Percentiles rank a stretch among this genome's conserved stretches.
phyloP scores from a whole-genome alignment of 1,140 invertebrate species.

The Drosophila saltans region DNA sequence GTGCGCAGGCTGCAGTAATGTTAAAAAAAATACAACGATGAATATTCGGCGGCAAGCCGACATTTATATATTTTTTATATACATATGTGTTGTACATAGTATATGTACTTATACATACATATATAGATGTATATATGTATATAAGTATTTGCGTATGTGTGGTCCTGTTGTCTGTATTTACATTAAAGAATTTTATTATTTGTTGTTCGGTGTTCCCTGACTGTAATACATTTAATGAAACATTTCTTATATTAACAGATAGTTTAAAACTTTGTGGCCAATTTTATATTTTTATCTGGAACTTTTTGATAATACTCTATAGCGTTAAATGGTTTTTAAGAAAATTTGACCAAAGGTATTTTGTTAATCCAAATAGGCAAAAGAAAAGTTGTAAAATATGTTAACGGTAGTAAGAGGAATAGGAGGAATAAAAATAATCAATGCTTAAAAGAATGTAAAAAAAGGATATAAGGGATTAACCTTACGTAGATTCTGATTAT shows the following conservation, averaged over 20 bases:
- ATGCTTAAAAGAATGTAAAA: too few relatives aligned
- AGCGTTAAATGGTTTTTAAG: background rate
- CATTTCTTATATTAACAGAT: constrained; percentile 71
- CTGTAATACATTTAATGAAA: constrained; percentile 57
- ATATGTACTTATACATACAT: constrained; percentile 37
- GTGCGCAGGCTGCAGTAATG: constrained; percentile 35
- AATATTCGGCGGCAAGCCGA: constrained; percentile 40
- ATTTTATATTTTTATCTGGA: background rate
- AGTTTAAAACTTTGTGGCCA: constrained; percentile 37
- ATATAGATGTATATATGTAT: constrained; percentile 34
- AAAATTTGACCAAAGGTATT: too few relatives aligned
- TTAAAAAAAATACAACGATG: constrained; percentile 48
- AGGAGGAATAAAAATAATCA: too few relatives aligned
- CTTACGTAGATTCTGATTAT: too few relatives aligned
- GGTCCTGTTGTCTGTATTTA: constrained; percentile 51
- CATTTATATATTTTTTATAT: constrained; percentile 23
- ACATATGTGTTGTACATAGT: too few relatives aligned
- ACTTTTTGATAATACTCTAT: constrained; percentile 23
- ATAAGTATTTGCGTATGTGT: constrained; percentile 19
- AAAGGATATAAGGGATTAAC: too few relatives aligned
- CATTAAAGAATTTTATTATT: constrained; percentile 71
- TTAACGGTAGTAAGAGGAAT: too few relatives aligned
- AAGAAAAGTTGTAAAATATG: background rate
- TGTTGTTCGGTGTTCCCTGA: constrained; percentile 50
- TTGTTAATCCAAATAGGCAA: background rate